These are phyloP conservation scores for Tapirus terrestris DNA, from an alignment of 2,113 vertebrate species.

Conservation along the genomic window DNA sequence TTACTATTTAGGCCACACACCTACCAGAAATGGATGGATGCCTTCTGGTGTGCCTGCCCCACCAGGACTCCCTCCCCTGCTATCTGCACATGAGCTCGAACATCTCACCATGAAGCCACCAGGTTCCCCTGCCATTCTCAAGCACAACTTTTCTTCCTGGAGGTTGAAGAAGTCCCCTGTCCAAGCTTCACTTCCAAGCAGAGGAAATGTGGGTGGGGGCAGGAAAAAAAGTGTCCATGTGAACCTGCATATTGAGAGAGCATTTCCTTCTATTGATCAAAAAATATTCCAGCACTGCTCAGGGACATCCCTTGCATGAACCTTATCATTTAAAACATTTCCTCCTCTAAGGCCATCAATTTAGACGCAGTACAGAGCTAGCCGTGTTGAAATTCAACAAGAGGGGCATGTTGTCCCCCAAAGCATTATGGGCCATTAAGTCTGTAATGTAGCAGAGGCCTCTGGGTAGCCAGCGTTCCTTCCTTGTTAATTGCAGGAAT, in stretches of 20 bases:
- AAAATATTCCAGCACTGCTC: slow-evolving; percentile 29
- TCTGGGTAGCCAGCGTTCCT: slow-evolving; percentile 59
- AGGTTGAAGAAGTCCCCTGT: not conserved
- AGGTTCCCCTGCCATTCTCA: not conserved
- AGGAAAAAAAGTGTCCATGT: not conserved
- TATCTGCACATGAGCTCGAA: not conserved
- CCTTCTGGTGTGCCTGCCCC: not conserved
- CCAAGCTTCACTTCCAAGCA: not conserved
- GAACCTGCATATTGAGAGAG: slow-evolving; percentile 38
- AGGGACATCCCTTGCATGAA: slow-evolving; percentile 55
- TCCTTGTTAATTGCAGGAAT: slow-evolving; percentile 47
- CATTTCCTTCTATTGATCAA: slow-evolving; percentile 71
- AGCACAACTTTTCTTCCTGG: not conserved
- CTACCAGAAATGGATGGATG: not conserved
- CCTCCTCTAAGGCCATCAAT: slow-evolving; percentile 63
- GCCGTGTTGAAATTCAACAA: slow-evolving; percentile 62
- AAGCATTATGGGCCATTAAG: slow-evolving; percentile 73
- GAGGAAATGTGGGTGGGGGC: not conserved
- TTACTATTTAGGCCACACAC: not conserved
- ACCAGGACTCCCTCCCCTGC: not conserved
- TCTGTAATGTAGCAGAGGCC: slow-evolving; percentile 69
- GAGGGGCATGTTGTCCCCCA: slow-evolving; percentile 67
- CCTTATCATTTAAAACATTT: slow-evolving; percentile 63
- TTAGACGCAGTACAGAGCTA: not conserved
- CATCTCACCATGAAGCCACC: not conserved